phyloP scores from a whole-genome alignment of 1,140 invertebrate genomes.

The Pinna nobilis region DNA sequence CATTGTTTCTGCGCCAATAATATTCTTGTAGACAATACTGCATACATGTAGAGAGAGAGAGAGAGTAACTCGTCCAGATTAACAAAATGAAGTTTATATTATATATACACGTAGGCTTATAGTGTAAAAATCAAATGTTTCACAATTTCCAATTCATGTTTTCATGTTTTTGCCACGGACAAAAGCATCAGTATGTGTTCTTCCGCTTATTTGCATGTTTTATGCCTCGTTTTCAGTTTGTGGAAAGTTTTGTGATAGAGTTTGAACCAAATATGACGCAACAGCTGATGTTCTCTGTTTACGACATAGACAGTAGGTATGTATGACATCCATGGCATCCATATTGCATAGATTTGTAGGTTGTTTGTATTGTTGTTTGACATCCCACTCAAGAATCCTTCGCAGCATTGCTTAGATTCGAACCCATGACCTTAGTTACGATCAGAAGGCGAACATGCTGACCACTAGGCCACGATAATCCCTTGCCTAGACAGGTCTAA shows the following conservation, averaged over 20 bases:
- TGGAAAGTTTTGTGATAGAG: constrained; percentile 67
- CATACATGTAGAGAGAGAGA: no score
- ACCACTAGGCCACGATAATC: no score
- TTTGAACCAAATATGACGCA: constrained; percentile 72
- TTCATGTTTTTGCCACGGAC: no score
- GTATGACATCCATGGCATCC: background rate
- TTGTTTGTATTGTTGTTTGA: background rate
- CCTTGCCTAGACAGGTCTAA: no score
- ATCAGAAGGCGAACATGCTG: constrained; percentile 75
- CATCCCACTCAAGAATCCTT: background rate
- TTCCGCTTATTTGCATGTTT: background rate
- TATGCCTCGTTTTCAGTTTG: constrained; percentile 44
- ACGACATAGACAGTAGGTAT: constrained; percentile 75
- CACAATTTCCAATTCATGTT: no score
- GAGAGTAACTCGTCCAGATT: no score
- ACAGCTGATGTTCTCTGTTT: constrained; percentile 75
- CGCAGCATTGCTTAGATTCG: constrained; percentile 44
- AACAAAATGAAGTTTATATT: no score
- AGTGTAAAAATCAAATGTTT: background rate
- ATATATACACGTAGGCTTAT: no score
- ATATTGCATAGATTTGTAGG: background rate
- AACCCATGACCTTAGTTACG: constrained; percentile 74
- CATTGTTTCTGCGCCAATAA: no score
- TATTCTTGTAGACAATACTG: no score
- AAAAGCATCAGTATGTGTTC: no score